A percentile compares a stretch with the other conserved stretches of the same genome.
Conservation (phyloP, 2,797 vertebrate genomes). For the Crax fasciolata region DNA sequence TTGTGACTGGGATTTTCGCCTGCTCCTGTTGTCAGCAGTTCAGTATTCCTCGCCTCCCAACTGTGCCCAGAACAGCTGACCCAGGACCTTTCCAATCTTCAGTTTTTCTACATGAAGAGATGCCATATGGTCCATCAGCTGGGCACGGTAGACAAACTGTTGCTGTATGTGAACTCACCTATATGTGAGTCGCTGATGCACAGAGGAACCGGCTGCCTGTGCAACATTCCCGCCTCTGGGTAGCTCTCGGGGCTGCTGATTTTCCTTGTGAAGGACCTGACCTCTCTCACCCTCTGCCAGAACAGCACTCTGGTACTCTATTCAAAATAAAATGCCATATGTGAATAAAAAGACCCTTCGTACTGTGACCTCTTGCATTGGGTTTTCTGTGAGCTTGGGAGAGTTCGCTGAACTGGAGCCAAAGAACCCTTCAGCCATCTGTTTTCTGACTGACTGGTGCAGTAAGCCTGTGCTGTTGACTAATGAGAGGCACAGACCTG, state of each 20-base stretch:
- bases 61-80: conserved; percentile 13
- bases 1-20: not conserved
- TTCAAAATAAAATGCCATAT: conserved; percentile 61
- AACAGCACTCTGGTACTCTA: conserved; percentile 47
- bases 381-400: conserved; percentile 34
- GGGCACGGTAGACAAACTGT: not conserved
- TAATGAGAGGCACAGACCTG: conserved; percentile 51
- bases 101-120: conserved; percentile 43
- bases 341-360: conserved; percentile 51
- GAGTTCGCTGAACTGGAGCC: conserved; percentile 57
- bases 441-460: conserved; percentile 50
- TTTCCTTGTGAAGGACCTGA: not conserved
- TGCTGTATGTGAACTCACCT: conserved; percentile 57
- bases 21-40: not conserved
- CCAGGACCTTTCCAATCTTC: conserved; percentile 28
- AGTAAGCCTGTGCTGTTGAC: not conserved
- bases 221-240: conserved; percentile 19
- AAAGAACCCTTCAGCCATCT: conserved; percentile 69
- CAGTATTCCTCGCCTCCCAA: not conserved
- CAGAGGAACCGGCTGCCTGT: not conserved
- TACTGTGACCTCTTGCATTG: conserved; percentile 13
- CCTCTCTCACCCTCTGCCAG: conserved; percentile 50
- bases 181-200: not conserved
- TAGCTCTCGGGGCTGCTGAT: not conserved
- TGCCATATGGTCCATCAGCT: conserved; percentile 60